Evolutionary conservation across 2,113 vertebrate genomes (phyloP).

Genomic region (Varanus salvator): DNA sequence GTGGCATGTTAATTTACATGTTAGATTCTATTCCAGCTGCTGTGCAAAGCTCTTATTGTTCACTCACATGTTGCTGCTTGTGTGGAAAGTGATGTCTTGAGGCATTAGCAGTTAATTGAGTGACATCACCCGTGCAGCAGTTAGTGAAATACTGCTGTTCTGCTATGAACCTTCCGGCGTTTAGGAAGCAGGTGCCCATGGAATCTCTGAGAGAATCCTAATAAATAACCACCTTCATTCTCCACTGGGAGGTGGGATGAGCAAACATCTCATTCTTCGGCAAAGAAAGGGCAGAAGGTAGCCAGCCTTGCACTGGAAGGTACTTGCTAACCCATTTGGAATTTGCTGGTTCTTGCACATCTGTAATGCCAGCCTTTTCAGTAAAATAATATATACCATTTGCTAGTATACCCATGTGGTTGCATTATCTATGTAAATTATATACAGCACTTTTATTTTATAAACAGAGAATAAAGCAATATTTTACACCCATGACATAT

Average conservation of each 20-base stretch:
- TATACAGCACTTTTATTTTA: neutral
- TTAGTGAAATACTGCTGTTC: constrained; percentile 25
- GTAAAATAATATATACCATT: neutral
- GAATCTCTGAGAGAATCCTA: neutral
- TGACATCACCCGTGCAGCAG: neutral
- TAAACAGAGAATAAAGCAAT: neutral
- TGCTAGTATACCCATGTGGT: neutral
- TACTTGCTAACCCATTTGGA: neutral
- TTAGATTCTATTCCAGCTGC: constrained; percentile 10
- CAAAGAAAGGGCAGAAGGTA: neutral
- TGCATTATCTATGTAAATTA: neutral
- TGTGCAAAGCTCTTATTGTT: constrained; percentile 26
- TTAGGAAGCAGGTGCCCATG: constrained; percentile 13
- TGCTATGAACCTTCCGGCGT: neutral
- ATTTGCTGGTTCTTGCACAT: neutral
- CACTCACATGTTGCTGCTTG: neutral
- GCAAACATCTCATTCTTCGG: constrained; percentile 2
- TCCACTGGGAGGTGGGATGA: neutral
- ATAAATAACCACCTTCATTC: constrained; percentile 10
- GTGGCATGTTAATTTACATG: neutral
- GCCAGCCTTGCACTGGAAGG: neutral
- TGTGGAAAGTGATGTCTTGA: neutral
- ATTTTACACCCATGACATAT: neutral
- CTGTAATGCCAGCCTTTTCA: neutral
- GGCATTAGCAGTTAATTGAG: constrained; percentile 11